Percentiles rank a stretch among this genome's conserved stretches.
phyloP scores from a whole-genome alignment of 2,888 invertebrate species.

The Drosophila imparisetae region DNA sequence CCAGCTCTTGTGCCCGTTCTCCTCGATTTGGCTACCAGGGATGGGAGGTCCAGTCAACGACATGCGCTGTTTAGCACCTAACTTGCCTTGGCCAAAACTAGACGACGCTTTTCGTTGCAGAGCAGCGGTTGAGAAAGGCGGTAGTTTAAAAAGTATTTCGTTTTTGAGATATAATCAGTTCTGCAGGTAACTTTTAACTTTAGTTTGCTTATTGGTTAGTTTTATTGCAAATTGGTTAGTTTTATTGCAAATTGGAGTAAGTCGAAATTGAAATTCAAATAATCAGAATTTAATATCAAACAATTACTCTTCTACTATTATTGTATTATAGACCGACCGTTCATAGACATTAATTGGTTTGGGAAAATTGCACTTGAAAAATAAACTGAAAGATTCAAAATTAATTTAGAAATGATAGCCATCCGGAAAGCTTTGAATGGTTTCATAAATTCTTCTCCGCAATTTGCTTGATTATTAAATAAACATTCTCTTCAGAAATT shows the following conservation, averaged over 20 bases:
- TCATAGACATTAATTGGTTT: neutral
- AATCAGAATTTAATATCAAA: neutral
- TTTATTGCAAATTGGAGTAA: neutral
- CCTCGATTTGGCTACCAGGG: neutral
- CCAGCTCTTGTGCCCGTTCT: neutral
- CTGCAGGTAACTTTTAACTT: neutral
- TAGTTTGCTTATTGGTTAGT: no score
- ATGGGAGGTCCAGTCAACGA: constrained; percentile 57
- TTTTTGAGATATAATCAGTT: constrained; percentile 6
- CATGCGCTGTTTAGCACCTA: constrained; percentile 78
- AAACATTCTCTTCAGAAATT: neutral
- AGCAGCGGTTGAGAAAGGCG: constrained; percentile 1
- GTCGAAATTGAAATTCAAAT: neutral
- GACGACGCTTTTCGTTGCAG: constrained; percentile 27
- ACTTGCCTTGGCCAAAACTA: constrained; percentile 64
- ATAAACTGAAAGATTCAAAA: neutral
- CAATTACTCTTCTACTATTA: neutral
- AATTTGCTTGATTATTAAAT: neutral
- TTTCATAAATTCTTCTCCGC: neutral
- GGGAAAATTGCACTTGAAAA: neutral
- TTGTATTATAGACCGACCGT: neutral
- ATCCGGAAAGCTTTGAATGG: neutral
- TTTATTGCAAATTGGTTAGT: neutral
- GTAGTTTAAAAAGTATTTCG: constrained; percentile 40
- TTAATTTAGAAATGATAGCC: neutral